phyloP scores from a whole-genome alignment of 2,888 invertebrate species.

The Empis livida region DNA sequence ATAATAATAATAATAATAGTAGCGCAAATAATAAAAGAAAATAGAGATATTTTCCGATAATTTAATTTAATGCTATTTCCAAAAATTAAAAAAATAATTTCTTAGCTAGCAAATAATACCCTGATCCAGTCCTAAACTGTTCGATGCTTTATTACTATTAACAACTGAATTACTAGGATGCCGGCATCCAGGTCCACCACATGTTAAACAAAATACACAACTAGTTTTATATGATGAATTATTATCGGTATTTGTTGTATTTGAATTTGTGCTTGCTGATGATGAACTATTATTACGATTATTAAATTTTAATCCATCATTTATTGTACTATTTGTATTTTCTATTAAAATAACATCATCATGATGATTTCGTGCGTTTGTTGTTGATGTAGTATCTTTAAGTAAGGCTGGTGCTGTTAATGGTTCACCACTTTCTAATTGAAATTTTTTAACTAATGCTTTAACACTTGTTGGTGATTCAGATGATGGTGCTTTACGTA shows the following conservation, averaged over 20 bases:
- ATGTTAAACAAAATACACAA: constrained; percentile 21
- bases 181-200: constrained; percentile 19
- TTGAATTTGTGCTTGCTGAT: constrained; percentile 11
- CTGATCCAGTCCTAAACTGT: constrained; percentile 33
- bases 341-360: constrained; percentile 7
- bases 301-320: neutral
- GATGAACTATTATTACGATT: neutral
- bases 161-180: constrained; percentile 16
- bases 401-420: constrained; percentile 7
- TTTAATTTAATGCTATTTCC: neutral
- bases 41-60: neutral
- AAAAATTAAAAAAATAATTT: neutral
- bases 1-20: neutral
- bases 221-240: constrained; percentile 16
- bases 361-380: constrained; percentile 12
- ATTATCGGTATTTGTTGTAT: constrained; percentile 11
- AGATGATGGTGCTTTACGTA: constrained; percentile 45
- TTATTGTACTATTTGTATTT: neutral
- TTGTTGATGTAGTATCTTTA: constrained; percentile 9
- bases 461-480: constrained; percentile 38
- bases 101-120: constrained; percentile 38
- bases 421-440: constrained; percentile 22
- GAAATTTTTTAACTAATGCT: constrained; percentile 35
- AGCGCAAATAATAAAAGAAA: neutral
- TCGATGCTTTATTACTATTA: constrained; percentile 24